Evolutionary conservation across 2,888 invertebrate genomes (phyloP).

Genomic region (Zaprionus obscuricornis): DNA sequence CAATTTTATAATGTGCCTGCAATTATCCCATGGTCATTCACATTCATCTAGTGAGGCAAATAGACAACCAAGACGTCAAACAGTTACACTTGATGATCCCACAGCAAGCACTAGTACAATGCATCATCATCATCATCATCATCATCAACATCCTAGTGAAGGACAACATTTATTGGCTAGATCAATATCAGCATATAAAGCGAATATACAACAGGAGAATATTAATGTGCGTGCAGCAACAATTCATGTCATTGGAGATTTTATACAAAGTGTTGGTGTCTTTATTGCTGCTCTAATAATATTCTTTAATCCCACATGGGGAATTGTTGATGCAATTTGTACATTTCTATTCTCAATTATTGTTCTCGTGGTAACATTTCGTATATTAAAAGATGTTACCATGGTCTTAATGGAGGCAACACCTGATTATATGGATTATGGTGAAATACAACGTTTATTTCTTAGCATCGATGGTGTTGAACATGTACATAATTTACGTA

Average conservation of each 20-base stretch:
- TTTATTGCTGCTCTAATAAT: constrained; percentile 62
- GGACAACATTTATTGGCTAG: constrained; percentile 5
- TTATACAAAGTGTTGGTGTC: constrained; percentile 63
- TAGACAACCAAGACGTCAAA: too few species aligned
- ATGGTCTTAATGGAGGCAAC: constrained; percentile 70
- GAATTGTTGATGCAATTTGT: constrained; percentile 62
- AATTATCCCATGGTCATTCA: constrained; percentile 43
- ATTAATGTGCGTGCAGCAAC: constrained; percentile 65
- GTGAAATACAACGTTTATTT: constrained; percentile 52
- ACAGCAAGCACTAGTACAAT: not conserved
- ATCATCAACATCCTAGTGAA: not conserved
- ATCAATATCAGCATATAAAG: constrained; percentile 31
- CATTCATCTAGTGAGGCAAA: too few species aligned
- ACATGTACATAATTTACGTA: constrained; percentile 67
- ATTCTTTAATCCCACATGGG: constrained; percentile 58
- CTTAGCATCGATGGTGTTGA: constrained; percentile 59
- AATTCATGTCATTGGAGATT: constrained; percentile 66
- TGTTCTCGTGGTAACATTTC: constrained; percentile 49
- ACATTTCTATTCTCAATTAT: constrained; percentile 64
- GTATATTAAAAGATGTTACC: constrained; percentile 59
- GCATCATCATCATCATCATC: not conserved
- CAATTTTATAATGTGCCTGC: constrained; percentile 87
- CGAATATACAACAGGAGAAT: constrained; percentile 31
- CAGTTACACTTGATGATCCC: not conserved
- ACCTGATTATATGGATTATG: constrained; percentile 62